Evolutionary conservation across 2,113 vertebrate species (phyloP).

Genomic region (Pseudorhombus dupliciocellatus): DNA sequence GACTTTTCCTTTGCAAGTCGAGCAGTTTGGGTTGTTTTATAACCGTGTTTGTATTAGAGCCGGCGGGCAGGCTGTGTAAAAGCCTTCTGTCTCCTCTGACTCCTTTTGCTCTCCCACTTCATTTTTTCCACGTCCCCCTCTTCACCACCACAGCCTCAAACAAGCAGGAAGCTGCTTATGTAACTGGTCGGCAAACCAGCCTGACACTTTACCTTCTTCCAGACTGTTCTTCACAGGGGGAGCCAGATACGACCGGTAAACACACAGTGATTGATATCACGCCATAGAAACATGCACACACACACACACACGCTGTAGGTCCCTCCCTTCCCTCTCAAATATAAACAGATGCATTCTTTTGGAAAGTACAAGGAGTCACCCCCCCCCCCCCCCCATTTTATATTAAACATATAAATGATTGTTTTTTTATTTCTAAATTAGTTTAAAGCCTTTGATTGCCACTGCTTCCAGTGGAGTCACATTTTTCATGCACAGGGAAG

Average conservation of each 20-base stretch:
- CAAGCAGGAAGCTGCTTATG: conserved; percentile 64
- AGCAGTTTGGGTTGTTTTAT: conserved; percentile 46
- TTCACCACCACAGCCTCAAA: conserved; percentile 57
- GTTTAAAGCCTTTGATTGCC: background rate
- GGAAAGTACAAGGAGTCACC: too few species aligned
- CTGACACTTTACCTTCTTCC: conserved; percentile 41
- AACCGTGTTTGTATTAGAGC: conserved; percentile 40
- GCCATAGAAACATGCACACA: conserved; percentile 5
- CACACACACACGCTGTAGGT: conserved; percentile 26
- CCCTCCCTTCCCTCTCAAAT: too few species aligned
- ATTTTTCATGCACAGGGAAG: background rate
- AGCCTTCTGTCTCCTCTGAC: conserved; percentile 39
- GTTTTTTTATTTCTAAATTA: background rate
- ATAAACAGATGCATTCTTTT: too few species aligned
- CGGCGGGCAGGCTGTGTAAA: conserved; percentile 42
- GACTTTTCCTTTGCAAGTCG: conserved; percentile 30
- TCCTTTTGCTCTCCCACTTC: conserved; percentile 23
- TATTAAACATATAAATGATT: too few species aligned
- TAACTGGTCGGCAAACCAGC: conserved; percentile 51
- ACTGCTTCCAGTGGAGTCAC: background rate
- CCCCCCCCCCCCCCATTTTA: too few species aligned
- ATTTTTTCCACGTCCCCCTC: conserved; percentile 8
- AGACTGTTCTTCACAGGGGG: conserved; percentile 48
- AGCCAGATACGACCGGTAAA: conserved; percentile 33
- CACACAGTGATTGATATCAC: conserved; percentile 21